phyloP scores from a whole-genome alignment of 2,113 vertebrate genomes.

The Chinchilla lanigera region DNA sequence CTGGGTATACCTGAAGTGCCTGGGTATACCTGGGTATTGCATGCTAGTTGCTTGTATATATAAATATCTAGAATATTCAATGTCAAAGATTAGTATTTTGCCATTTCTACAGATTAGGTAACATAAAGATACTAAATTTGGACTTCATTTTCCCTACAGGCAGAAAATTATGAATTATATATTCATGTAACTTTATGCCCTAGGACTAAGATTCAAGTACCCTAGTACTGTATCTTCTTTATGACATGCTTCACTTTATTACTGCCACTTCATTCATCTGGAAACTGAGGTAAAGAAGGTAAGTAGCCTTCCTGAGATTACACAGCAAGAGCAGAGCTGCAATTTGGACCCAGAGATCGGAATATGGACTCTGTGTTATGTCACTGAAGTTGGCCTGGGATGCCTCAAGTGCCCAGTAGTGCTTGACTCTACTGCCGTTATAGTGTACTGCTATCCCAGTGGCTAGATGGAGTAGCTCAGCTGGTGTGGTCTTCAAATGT shows the following conservation, averaged over 20 bases:
- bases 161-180: background rate
- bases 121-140: background rate
- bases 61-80: background rate
- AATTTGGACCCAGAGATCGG: background rate
- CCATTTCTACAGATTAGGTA: background rate
- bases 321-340: background rate
- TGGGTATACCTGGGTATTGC: background rate
- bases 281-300: background rate
- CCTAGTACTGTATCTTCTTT: background rate
- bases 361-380: background rate
- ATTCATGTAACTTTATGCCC: background rate
- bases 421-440: fast-evolving
- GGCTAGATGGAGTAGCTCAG: background rate
- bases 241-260: background rate
- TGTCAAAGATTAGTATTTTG: background rate
- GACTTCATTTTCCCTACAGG: background rate
- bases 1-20: background rate
- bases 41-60: background rate
- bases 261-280: background rate
- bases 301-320: background rate
- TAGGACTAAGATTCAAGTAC: background rate
- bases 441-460: fast-evolving
- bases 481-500: background rate
- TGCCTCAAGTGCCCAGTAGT: background rate
- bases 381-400: background rate